Percentiles rank a stretch among this genome's conserved stretches.
phyloP scores from a whole-genome alignment of 2,797 vertebrate genomes.

The Sylvilagus floridanus region DNA sequence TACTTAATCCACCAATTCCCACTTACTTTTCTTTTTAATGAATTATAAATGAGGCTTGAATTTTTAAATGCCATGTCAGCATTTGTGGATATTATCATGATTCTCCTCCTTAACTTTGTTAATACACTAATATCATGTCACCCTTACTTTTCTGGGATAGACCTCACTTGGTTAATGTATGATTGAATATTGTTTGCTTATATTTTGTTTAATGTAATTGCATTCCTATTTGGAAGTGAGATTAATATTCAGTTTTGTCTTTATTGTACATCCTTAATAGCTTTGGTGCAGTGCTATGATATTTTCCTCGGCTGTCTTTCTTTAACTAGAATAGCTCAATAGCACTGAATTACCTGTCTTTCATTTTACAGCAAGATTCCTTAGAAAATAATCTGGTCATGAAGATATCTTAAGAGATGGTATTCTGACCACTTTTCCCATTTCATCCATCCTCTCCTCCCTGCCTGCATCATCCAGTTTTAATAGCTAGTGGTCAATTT shows the following conservation, averaged over 20 bases:
- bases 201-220: background rate
- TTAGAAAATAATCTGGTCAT: background rate
- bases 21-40: background rate
- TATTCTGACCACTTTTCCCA: background rate
- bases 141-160: background rate
- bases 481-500: conserved; percentile 15
- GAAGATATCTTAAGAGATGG: background rate
- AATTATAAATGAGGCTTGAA: conserved; percentile 36
- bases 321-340: background rate
- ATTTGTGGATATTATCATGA: background rate
- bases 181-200: background rate
- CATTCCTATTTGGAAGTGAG: background rate
- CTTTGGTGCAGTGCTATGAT: background rate
- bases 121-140: background rate
- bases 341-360: background rate
- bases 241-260: background rate
- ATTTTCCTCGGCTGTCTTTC: background rate
- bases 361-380: background rate
- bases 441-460: background rate
- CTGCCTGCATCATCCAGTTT: background rate
- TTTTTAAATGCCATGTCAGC: conserved; percentile 30
- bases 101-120: background rate
- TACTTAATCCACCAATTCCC: background rate
- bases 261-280: background rate
- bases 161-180: background rate